Percentiles rank a stretch among this genome's conserved stretches.
These are phyloP conservation scores for Gambusia affinis DNA, from an alignment of 2,113 vertebrate genomes.

Conservation along the genomic window DNA sequence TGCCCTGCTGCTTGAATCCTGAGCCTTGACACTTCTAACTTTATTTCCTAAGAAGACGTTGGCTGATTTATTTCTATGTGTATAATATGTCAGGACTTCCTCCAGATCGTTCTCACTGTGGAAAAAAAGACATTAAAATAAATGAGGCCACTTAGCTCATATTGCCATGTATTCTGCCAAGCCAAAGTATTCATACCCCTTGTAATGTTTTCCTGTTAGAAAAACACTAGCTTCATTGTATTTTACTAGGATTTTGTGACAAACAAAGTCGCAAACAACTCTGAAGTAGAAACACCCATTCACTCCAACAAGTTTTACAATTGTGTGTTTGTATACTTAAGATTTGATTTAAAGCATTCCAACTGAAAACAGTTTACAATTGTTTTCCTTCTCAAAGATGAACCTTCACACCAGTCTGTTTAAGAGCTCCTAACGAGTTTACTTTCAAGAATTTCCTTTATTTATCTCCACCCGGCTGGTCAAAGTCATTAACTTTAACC, in stretches of 20 bases:
- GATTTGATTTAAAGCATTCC: too few relatives aligned
- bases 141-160: constrained; percentile 29
- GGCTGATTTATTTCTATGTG: constrained; percentile 91
- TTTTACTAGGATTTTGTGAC: background rate
- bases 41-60: constrained; percentile 89
- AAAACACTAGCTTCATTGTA: background rate
- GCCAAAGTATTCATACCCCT: background rate
- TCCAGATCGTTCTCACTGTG: constrained; percentile 92
- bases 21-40: constrained; percentile 71
- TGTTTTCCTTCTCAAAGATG: too few relatives aligned
- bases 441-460: too few relatives aligned
- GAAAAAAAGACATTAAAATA: constrained; percentile 48
- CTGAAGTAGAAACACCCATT: too few relatives aligned
- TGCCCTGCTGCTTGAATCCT: constrained; percentile 59
- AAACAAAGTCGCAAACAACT: too few relatives aligned
- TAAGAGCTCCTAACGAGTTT: too few relatives aligned
- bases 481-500: background rate
- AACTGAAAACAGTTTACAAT: too few relatives aligned
- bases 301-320: too few relatives aligned
- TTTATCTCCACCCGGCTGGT: background rate
- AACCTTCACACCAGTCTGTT: too few relatives aligned
- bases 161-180: constrained; percentile 13
- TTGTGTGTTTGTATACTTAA: too few relatives aligned
- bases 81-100: constrained; percentile 95
- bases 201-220: background rate